Percentiles rank a stretch among this genome's conserved stretches.
phyloP scores from a whole-genome alignment of 2,888 invertebrate genomes.

The Acheta domesticus region DNA sequence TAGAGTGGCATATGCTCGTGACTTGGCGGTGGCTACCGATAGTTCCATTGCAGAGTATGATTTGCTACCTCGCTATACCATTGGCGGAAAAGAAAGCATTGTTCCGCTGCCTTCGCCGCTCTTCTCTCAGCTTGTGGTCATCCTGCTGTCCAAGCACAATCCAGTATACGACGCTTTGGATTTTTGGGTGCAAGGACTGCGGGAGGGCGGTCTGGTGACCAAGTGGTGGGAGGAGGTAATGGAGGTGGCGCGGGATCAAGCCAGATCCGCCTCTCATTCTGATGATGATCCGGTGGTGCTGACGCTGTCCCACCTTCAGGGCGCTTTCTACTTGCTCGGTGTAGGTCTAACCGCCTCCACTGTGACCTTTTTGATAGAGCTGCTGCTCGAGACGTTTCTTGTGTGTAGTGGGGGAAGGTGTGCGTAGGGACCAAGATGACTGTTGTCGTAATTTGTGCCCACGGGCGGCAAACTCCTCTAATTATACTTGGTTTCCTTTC shows the following conservation, averaged over 20 bases:
- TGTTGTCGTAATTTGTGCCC: too few relatives aligned
- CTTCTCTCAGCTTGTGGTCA: background rate
- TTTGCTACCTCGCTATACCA: background rate
- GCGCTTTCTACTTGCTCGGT: too few relatives aligned
- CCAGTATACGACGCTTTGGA: background rate
- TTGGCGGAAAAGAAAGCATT: background rate
- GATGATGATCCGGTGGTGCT: too few relatives aligned
- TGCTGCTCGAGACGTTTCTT: too few relatives aligned
- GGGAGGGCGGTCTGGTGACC: background rate
- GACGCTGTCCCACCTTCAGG: too few relatives aligned
- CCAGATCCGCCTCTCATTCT: too few relatives aligned
- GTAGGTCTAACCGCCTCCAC: too few relatives aligned
- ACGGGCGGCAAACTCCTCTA: too few relatives aligned
- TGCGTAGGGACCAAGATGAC: rapidly evolving
- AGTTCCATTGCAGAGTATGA: background rate
- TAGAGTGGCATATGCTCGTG: background rate
- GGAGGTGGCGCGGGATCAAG: too few relatives aligned
- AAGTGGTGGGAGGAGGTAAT: background rate
- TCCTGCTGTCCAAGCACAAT: background rate
- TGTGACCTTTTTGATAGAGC: too few relatives aligned
- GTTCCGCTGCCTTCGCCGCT: background rate
- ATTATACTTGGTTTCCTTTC: too few relatives aligned
- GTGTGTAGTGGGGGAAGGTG: too few relatives aligned
- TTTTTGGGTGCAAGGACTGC: background rate
- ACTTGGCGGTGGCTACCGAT: background rate